Evolutionary conservation across 2,113 vertebrate genomes (phyloP), one percentile per base, ranked within the genome.

Genomic region (Peromyscus leucopus): DNA sequence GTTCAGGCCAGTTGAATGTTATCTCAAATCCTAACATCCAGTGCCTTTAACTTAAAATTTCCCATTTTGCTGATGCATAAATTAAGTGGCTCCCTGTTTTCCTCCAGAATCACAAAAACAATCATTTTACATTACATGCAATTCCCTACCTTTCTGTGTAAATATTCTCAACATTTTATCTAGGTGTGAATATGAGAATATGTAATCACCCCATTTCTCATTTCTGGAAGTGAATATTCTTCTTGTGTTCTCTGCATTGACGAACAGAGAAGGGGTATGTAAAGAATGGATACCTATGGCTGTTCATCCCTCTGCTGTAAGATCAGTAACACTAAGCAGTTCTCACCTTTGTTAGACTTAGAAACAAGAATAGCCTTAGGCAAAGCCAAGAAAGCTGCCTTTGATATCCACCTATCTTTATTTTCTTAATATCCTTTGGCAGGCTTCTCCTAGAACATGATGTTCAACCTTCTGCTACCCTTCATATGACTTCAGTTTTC

Each of bases 141-240:
- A 90, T 91, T 96, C 69, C 11, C 39, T 82, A 80, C 63, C 2
- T 97, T 97, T 95, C 42, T 89, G 61, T 86, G 5, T 91, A 59
- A 97, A 28, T 84, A 31, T 89, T 17, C 85, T 95, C 89, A 91
- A 95, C 93, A 59, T 90, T 92, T 72, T 80, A 76, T 59, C 42
- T 83, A 83, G 24, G 71, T 63, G 13, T 80, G 33, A 94, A 79
- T 95, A 79, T 95, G 87, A 96, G 91, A 94, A 84, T 87, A 93
- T 36, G 19, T 84, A 57, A 93, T 87, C 78, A 89, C 59, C 46
- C 36, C 59, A 15, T 95, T 96, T 96, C 67, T 95, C 57, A 80
- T 91, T 91, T 96, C 80, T 94, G 87, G 55, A 94, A 96, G 69
- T 84, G 93, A 84, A 72, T 96, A 96, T 97, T 97, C 86, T 95